Conservation (phyloP, 64 coral and sea anemone species). For the Pocillopora verrucosa region DNA sequence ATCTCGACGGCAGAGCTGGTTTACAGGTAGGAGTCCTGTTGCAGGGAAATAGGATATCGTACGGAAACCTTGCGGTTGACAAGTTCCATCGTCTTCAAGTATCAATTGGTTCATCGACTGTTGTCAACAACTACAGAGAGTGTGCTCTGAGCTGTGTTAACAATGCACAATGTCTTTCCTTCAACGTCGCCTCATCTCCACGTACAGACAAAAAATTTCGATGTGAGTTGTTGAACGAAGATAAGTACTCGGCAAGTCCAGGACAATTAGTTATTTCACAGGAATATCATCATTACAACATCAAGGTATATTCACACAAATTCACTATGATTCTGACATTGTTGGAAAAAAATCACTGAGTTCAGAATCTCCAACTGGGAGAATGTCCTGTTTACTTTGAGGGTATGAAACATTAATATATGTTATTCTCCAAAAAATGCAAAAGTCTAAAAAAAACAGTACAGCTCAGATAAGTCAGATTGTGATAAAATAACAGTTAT, state of each 20-base stretch:
- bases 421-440: too few species aligned
- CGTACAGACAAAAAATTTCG: background rate
- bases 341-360: too few species aligned
- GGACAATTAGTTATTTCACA: background rate
- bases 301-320: background rate
- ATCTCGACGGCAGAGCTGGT: background rate
- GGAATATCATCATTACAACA: background rate
- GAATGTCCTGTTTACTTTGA: too few species aligned
- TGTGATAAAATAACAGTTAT: too few species aligned
- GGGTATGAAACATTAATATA: too few species aligned
- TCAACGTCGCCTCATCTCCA: background rate
- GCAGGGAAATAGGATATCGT: background rate
- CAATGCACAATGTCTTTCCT: background rate
- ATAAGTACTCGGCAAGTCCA: background rate
- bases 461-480: too few species aligned
- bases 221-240: background rate
- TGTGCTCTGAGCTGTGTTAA: background rate
- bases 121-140: background rate
- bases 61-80: background rate
- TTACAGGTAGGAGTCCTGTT: background rate
- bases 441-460: too few species aligned
- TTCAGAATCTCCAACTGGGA: too few species aligned
- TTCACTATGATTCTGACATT: too few species aligned
- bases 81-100: constrained; percentile 5
- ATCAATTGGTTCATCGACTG: background rate